Evolutionary conservation across 1,140 invertebrate genomes (phyloP).

Genomic region (Mya arenaria): DNA sequence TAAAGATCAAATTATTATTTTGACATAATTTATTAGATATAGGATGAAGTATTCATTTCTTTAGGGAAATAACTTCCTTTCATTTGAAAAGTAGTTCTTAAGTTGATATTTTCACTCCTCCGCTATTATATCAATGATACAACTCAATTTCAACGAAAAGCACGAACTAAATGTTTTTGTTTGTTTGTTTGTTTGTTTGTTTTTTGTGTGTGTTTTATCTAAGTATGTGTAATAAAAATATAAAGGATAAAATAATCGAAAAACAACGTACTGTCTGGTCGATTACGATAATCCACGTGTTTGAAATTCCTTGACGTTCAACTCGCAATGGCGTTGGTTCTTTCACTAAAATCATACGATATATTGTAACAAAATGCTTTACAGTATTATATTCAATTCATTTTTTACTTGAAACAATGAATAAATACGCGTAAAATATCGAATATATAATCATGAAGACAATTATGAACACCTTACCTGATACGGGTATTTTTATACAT

Average conservation of each 20-base stretch:
- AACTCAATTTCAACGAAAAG: not conserved
- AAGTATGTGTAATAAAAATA: too few relatives aligned
- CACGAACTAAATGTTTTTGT: not conserved
- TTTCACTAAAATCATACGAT: not conserved
- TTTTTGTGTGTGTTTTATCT: too few relatives aligned
- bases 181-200: too few relatives aligned
- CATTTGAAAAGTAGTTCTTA: too few relatives aligned
- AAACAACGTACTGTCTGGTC: not conserved
- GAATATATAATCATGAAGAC: too few relatives aligned
- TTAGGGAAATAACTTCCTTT: too few relatives aligned
- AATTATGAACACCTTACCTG: too few relatives aligned
- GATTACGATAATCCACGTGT: not conserved
- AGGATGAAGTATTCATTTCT: too few relatives aligned
- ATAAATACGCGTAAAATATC: not conserved
- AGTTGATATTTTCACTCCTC: not conserved
- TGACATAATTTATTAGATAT: too few relatives aligned
- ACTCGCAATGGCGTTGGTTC: not conserved
- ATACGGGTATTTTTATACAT: not conserved
- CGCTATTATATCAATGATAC: not conserved
- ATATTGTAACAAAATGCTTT: not conserved
- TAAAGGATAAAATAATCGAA: too few relatives aligned
- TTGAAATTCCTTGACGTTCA: not conserved
- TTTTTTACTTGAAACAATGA: not conserved
- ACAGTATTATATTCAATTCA: not conserved
- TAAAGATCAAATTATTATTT: too few relatives aligned